A percentile compares a stretch with the other conserved stretches of the same genome.
These are phyloP conservation scores for Euleptes europaea DNA, from an alignment of 2,113 vertebrate genomes.

Conservation along the genomic window DNA sequence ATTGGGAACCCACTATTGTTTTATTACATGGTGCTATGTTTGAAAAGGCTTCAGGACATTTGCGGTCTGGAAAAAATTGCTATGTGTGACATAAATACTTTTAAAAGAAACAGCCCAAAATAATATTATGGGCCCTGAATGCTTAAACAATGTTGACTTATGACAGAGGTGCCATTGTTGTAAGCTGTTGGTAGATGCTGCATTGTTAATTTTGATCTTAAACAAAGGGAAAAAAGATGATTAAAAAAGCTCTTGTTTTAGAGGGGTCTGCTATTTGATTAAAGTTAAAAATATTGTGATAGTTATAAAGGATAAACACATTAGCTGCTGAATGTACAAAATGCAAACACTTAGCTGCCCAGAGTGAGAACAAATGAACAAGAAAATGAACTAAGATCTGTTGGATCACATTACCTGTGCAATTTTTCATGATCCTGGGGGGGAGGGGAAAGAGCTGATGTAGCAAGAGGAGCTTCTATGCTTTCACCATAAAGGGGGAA, in stretches of 20 bases:
- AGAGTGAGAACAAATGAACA: slow-evolving; percentile 57
- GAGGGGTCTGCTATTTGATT: slow-evolving; percentile 21
- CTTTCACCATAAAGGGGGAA: slow-evolving; percentile 49
- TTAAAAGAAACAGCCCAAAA: not conserved
- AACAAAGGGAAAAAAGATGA: not conserved
- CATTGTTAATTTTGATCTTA: slow-evolving; percentile 3
- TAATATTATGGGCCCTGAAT: not conserved
- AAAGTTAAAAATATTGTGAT: slow-evolving; percentile 15
- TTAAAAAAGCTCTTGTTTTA: slow-evolving; percentile 32
- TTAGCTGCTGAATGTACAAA: slow-evolving; percentile 53
- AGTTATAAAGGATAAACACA: slow-evolving; percentile 40
- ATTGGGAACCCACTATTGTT: slow-evolving; percentile 29
- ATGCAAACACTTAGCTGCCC: slow-evolving; percentile 46
- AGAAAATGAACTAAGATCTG: slow-evolving; percentile 51
- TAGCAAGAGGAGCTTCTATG: slow-evolving; percentile 44
- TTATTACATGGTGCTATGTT: slow-evolving; percentile 31
- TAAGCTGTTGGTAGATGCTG: not conserved
- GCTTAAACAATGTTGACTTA: not conserved
- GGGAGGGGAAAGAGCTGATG: slow-evolving; percentile 60
- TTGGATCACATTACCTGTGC: slow-evolving; percentile 32
- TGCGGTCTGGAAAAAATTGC: not conserved
- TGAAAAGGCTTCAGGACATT: slow-evolving; percentile 27
- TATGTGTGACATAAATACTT: slow-evolving; percentile 9
- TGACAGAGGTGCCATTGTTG: not conserved
- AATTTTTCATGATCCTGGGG: slow-evolving; percentile 40